phyloP scores from a whole-genome alignment of 2,888 invertebrate genomes.

The Mesodorylaimus sp. region DNA sequence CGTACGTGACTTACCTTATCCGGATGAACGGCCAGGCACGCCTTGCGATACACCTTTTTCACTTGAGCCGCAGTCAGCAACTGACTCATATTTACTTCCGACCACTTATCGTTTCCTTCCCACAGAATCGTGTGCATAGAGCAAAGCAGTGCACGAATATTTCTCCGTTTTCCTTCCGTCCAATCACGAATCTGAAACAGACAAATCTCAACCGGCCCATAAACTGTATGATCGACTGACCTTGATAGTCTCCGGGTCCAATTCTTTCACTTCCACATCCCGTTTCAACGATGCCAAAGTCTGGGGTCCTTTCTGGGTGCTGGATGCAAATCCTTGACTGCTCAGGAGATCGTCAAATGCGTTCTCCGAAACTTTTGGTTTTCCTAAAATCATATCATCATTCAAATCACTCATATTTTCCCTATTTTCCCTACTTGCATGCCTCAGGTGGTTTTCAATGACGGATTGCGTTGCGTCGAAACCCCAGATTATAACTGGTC shows the following conservation, averaged over 20 bases:
- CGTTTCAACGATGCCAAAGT: constrained; percentile 35
- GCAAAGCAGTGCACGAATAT: constrained; percentile 80
- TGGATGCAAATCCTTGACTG: constrained; percentile 26
- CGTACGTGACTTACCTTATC: constrained; percentile 58
- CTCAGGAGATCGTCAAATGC: constrained; percentile 36
- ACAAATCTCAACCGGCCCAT: neutral
- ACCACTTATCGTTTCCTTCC: constrained; percentile 72
- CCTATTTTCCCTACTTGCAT: too few relatives aligned
- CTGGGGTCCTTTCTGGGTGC: constrained; percentile 26
- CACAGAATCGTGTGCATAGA: constrained; percentile 81
- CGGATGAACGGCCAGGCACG: constrained; percentile 90
- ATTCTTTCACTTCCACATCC: constrained; percentile 28
- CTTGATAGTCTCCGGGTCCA: constrained; percentile 34
- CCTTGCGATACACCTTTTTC: constrained; percentile 81
- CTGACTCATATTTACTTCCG: constrained; percentile 79
- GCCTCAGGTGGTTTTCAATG: too few relatives aligned
- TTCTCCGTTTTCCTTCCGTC: constrained; percentile 84
- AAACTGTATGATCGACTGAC: constrained; percentile 18
- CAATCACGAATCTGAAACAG: constrained; percentile 45
- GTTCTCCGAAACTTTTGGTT: constrained; percentile 24
- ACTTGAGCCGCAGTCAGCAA: constrained; percentile 77
- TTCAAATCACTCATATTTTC: too few relatives aligned
- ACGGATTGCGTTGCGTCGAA: too few relatives aligned
- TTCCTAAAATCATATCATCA: too few relatives aligned
- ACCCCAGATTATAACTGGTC: too few relatives aligned